Evolutionary conservation across 2,888 invertebrate genomes (phyloP), one percentile per base, ranked within the genome.

Genomic region (Acleris cristana): DNA sequence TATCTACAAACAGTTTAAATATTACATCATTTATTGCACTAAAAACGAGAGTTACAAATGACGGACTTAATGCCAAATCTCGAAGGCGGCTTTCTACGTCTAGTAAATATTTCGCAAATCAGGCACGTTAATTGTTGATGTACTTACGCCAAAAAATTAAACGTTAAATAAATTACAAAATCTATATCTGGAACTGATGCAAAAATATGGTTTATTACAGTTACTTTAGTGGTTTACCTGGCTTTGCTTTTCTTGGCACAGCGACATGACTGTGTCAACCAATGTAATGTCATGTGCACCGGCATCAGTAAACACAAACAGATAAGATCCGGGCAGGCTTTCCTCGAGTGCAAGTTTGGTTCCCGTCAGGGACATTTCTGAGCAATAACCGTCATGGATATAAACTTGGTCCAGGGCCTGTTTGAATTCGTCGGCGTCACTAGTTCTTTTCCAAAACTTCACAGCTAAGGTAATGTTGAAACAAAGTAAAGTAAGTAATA

Each of bases 271-370:
- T 26, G 70, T 30, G 1, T 61, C 44, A 3, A 64, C 34, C 16
- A 64, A 59, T 0, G 0, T 0, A 8, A 71, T 58, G 66, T 83
- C 84, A 30, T 72, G 76, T 0, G 83, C 75, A 0, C 74, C 45
- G 0, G 83, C 81, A 52, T 83, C 83, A 4, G 83, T 83, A 53
- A 82, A 83, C 0, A 82, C 76, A 48, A 73, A 83, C 1, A 83
- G 30, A 14, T 68, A 76, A 0, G 83, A 83, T 1, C 73, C 59
- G 0, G 72, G 74, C 1, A 68, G 70, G 65, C 83, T 83, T 0
- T 54, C 49, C 0, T 73, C 18, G 7, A 83, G 58, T 2, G 73
- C 83, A 12, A 68, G 30, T 19, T 74, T 63, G 16, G 80, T 70
- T 0, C 82, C 82, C 0, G 72, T 65, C 65, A 82, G 68, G 0